Evolutionary conservation across 53 echinoderm and acorn worm species (phyloP).

Genomic region (Paelopatides confundens): DNA sequence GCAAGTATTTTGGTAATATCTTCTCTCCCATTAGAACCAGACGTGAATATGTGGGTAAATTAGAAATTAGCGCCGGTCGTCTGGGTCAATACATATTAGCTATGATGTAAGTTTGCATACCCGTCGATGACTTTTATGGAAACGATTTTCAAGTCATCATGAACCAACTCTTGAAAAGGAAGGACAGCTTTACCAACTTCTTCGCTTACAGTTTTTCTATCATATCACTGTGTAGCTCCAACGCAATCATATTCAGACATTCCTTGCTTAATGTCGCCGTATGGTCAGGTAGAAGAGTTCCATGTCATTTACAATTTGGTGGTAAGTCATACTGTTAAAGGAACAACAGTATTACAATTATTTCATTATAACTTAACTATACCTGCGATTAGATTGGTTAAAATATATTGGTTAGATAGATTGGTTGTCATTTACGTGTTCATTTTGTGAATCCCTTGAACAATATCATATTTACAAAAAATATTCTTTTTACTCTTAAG

Average conservation of each 20-base stretch:
- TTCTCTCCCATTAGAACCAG: background rate
- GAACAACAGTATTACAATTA: too few species aligned
- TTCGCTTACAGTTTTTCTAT: slow-evolving; percentile 13
- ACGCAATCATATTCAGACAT: background rate
- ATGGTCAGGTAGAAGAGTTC: background rate
- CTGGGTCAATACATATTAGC: slow-evolving; percentile 29
- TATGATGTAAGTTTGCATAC: background rate
- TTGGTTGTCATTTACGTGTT: background rate
- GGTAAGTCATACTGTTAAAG: background rate
- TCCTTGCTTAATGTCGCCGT: background rate
- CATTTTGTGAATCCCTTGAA: background rate
- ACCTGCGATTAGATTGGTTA: too few species aligned
- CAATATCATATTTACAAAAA: too few species aligned
- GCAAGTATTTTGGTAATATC: too few species aligned
- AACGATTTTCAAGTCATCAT: background rate
- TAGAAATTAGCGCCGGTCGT: background rate
- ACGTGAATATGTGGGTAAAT: background rate
- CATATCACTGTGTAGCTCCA: background rate
- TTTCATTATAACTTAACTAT: too few species aligned
- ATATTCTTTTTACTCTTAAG: too few species aligned
- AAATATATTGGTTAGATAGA: too few species aligned
- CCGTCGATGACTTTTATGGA: slow-evolving; percentile 1
- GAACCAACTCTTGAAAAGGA: background rate
- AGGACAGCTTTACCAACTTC: slow-evolving; percentile 19
- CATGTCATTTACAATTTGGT: slow-evolving; percentile 3